A percentile compares a stretch with the other conserved stretches of the same genome.
phyloP scores from a whole-genome alignment of 2,888 invertebrate genomes.

The Ornithoptera alexandrae region DNA sequence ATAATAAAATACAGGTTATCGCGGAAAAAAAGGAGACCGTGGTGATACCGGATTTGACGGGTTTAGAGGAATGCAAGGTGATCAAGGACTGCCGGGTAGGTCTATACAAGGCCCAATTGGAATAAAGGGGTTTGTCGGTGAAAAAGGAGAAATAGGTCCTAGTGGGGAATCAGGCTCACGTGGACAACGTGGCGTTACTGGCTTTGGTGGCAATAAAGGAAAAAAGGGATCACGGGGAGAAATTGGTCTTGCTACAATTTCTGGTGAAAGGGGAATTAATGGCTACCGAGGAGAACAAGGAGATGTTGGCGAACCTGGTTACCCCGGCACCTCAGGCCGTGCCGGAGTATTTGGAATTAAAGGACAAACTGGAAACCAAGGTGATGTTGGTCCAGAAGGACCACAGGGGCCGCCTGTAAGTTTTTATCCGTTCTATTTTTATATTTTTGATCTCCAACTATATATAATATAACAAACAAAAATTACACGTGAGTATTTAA shows the following conservation, averaged over 20 bases:
- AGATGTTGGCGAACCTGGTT: slow-evolving; percentile 79
- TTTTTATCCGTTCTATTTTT: neutral
- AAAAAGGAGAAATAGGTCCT: slow-evolving; percentile 82
- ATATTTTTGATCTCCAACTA: neutral
- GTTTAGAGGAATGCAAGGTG: slow-evolving; percentile 55
- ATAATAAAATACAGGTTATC: slow-evolving; percentile 36
- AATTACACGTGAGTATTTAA: no score
- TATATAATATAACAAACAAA: no score
- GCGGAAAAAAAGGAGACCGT: slow-evolving; percentile 53
- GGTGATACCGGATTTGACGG: slow-evolving; percentile 65
- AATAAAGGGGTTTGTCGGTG: slow-evolving; percentile 83
- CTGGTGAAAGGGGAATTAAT: slow-evolving; percentile 58
- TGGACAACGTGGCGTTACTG: slow-evolving; percentile 78
- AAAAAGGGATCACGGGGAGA: slow-evolving; percentile 75
- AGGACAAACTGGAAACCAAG: slow-evolving; percentile 67
- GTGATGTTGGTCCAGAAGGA: slow-evolving; percentile 81
- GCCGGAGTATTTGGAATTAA: slow-evolving; percentile 71
- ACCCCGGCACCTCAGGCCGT: slow-evolving; percentile 75
- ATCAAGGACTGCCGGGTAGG: slow-evolving; percentile 61
- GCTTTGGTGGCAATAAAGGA: slow-evolving; percentile 82
- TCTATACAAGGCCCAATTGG: slow-evolving; percentile 71
- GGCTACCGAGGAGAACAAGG: slow-evolving; percentile 75
- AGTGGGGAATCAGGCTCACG: slow-evolving; percentile 80
- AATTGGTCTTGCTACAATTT: slow-evolving; percentile 68
- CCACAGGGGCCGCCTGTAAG: slow-evolving; percentile 78